Base-by-base conservation (phyloP, 2,888 invertebrate genomes). In the Drosophila acutilabella region DNA sequence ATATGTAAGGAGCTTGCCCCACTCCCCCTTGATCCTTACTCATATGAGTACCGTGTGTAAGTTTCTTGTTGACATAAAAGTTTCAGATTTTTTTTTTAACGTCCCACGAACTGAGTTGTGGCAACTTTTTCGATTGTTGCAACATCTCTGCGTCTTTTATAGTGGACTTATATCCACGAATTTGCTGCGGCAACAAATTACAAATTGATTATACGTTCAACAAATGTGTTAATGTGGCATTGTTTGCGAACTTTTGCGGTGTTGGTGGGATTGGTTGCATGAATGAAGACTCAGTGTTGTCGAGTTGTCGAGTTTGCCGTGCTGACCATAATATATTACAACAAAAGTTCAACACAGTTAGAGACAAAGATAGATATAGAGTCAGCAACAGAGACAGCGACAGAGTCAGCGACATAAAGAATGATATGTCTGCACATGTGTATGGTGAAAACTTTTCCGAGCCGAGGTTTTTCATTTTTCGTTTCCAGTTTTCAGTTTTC, bases 141-240 rank as follows among this genome's bases (percentile, higher is more conserved):
- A 56, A 23, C 60, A 33, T 56, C 56, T 54, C 66, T 56, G 36
- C 38, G 70, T 54, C 54, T 57, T 65, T 68, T 67, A 74, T 83
- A 72, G 67, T 74, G 80, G 71, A 79, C 77, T 74, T 85, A 71
- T 75, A 77, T 81, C 81, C 79, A 85, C 83, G 82, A 83, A 83
- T 85, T 85, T 85, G 84, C 75, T 86, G 87, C 75, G 87, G 85
- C 85, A 84, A 88, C 88, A 89, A 89, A 88, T 89, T 88, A 88
- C 87, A 89, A 89, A 89, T 89, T 89, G 89, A 88, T 89, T 88
- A 89, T 87, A 89, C 85, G 83, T 76, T 85, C 87, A 89, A 85
- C 89, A 89, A 89, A 89, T 89, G 87, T 87, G 89, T 89, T 89
- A 89, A 89, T 89, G 87, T 89, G 87, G 87, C 85, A 84, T 85